Conservation (phyloP, 2,113 vertebrate genomes). For the Plecotus auritus region DNA sequence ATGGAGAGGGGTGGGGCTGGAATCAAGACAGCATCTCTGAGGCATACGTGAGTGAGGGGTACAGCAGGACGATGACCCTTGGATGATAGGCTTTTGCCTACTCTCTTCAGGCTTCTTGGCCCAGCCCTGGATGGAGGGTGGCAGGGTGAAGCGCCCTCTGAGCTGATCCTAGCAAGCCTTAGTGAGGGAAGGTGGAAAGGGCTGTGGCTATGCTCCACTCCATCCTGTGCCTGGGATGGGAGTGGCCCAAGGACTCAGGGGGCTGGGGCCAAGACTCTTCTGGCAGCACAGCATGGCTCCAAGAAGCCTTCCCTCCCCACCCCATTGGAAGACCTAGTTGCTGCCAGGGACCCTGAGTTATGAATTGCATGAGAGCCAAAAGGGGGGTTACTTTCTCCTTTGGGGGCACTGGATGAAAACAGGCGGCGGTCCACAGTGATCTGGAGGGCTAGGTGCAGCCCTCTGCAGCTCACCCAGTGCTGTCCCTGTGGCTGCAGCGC, state of each 20-base stretch:
- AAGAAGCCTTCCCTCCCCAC: background rate
- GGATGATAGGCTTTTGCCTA: background rate
- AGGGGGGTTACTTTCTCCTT: background rate
- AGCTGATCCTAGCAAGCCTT: background rate
- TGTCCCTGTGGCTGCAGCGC: background rate
- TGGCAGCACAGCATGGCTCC: background rate
- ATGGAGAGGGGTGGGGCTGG: background rate
- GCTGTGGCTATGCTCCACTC: background rate
- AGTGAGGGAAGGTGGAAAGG: background rate
- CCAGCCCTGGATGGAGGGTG: background rate
- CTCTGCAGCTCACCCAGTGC: background rate
- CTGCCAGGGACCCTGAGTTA: background rate
- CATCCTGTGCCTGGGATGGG: background rate
- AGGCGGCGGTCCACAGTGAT: too few species aligned
- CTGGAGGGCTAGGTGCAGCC: background rate
- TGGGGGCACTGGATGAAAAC: background rate
- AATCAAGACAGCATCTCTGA: background rate
- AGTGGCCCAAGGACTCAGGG: background rate
- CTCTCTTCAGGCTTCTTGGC: background rate
- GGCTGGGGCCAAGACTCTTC: background rate
- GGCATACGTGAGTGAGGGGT: accelerated
- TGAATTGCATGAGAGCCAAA: background rate
- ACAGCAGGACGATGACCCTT: background rate
- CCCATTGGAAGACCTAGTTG: background rate
- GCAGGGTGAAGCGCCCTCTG: background rate